Base-by-base conservation (phyloP, 2,797 vertebrate species). In the Tachyglossus aculeatus region DNA sequence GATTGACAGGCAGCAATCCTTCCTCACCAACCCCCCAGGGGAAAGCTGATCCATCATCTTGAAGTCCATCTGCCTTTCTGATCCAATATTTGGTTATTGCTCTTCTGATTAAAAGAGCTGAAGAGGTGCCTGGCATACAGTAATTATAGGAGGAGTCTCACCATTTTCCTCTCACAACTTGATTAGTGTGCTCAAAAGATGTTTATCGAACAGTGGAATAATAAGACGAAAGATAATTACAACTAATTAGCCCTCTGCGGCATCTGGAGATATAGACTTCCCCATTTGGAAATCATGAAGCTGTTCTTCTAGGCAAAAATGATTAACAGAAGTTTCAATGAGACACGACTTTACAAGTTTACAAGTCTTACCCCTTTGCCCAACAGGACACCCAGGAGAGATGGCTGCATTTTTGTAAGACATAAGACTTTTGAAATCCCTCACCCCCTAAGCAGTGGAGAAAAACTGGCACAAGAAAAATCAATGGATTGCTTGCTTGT, bases 11-110 rank as follows among this genome's bases (percentile, higher is more conserved):
- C 71, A 70, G 58, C 58, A 50, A 48, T 40, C 10, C 86, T 56
- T 54, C 65, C 63, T 84, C 37, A 2, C 24, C 48, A 16, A 57
- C 74, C 66, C 73, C 76, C 82, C 71, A 73, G 81, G 58, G 74
- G 52, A 34, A 67, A 57, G 32, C 44, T 68, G 67, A 68, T 83
- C 58, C 75, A 67, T 55, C 67, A 71, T 67, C 34, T 59, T 78
- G 59, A 80, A 60, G 62, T 71, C 79, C 72, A 69, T 40, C 38
- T 73, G 58, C 48, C 29, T 0, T 1, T 63, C 79, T 89, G 89
- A 83, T 81, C 77, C 87, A 82, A 84, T 80, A 86, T 59, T 54
- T 70, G 80, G 68, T 66, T 77, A 83, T 80, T 78, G 77, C 55
- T 53, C 53, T 63, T 77, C 70, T 68, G 81, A 78, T 80, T 54